Base-by-base conservation (phyloP, 2,888 invertebrate genomes). In the Coenonympha glycerion region DNA sequence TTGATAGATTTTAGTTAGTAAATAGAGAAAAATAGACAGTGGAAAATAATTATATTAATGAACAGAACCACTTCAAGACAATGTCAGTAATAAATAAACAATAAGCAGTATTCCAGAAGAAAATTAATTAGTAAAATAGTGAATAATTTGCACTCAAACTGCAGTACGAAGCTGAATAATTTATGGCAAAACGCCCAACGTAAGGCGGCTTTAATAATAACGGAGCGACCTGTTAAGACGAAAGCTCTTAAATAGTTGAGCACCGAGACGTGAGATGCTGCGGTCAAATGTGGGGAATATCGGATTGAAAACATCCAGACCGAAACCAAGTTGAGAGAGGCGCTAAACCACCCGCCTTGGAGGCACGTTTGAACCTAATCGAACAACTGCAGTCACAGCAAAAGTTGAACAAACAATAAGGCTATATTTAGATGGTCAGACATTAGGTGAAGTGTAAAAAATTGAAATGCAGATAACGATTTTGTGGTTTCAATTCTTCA, bases 161-260 rank as follows among this genome's bases (percentile, higher is more conserved):
- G 31, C 31, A 8, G 16, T 16, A 16, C 3, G 16, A 11, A 36
- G 8, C n/a, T 37, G 22, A 16, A n/a, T 26, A 26, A 26, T 36
- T 34, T 28, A 28, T 34, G 33, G 40, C 45, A 45, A 30, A 19
- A 26, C 28, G 41, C 34, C 28, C 34, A 34, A 18, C 36, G 30
- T 46, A 11, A 46, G 36, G 18, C 11, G 28, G 30, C 19, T 51
- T 49, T 47, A 51, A 42, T 47, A 34, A 41, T 36, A 41, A 41
- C 42, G 36, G 47, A 49, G 24, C 11, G 19, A 45, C 50, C 41
- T 40, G 41, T 22, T 46, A 41, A 40, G 45, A 37, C 53, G 36
- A 46, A 41, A 46, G 54, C 54, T 37, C 49, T 52, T 52, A 46
- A 51, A 41, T 47, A 36, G 31, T 46, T 52, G 39, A 55, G 55